Evolutionary conservation across 2,113 vertebrate species (phyloP), one percentile per base, ranked within the genome.

Genomic region (Brachirus orientalis): DNA sequence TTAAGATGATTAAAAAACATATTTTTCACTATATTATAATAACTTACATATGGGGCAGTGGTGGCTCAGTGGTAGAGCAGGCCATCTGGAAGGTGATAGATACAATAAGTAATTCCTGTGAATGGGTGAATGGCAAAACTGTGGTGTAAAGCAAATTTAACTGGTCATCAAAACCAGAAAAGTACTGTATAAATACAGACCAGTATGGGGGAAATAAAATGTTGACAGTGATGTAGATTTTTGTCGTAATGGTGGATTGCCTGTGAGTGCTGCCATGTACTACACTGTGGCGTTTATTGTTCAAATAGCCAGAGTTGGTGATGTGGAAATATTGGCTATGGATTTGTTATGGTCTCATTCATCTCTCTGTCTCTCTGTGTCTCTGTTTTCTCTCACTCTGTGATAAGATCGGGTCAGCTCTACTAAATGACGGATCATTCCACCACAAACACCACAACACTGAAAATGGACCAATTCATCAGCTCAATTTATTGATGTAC

Each of bases 381-480:
- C 46, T 58, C 52, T 48, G 18, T 33, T 72, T 64, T 68, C 52
- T 56, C 55, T 75, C 55, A 43, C 52, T 77, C 18, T 61, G 65
- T 90, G 84, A 89, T 79, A 77, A 58, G 75, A 83, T 80, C 82
- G 55, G 70, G 69, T 77, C 77, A 66, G 82, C 69, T 78, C 72
- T 44, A 19, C 85, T 87, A 91, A 89, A 93, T 92, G 91, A 93
- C 90, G 79, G 89, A 91, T 93, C 77, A 83, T 88, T 86, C 83
- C 79, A 85, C 63, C 72, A 69, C 60, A 80, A 84, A 82, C 68
- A 55, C 67, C 66, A 55, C 46, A 13, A 50, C 13, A 38, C 68
- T 63, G 47, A 89, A 83, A 90, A 77, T 80, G 82, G 62, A 50
- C 61, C 75, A 85, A 89, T 90, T 89, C 71, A 89, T 91, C 90